These are phyloP conservation scores for Spea hammondii DNA, from an alignment of 2,797 vertebrate genomes.

Conservation along the genomic window DNA sequence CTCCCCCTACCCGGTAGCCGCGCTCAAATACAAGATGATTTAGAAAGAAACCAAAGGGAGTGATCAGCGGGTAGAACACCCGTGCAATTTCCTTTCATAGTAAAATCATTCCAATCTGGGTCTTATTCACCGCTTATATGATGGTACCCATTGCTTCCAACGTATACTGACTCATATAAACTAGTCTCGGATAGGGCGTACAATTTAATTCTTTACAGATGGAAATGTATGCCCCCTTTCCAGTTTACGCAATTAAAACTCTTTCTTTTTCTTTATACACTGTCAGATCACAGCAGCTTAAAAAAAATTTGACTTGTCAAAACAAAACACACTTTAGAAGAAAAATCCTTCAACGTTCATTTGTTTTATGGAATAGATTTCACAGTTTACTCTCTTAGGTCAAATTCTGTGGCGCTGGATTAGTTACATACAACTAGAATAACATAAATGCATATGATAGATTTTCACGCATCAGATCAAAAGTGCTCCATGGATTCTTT, in stretches of 20 bases:
- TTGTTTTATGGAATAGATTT: background rate
- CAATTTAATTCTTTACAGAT: slow-evolving; percentile 49
- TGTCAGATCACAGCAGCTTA: slow-evolving; percentile 18
- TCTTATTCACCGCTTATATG: slow-evolving; percentile 39
- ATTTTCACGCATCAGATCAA: too few relatives aligned
- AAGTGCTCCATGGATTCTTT: too few relatives aligned
- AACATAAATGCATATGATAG: too few relatives aligned
- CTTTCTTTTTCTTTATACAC: slow-evolving; percentile 18
- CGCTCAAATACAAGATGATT: slow-evolving; percentile 27
- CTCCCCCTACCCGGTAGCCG: slow-evolving; percentile 18
- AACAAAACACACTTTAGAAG: slow-evolving; percentile 25
- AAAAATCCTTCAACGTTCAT: background rate
- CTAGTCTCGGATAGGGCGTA: slow-evolving; percentile 15
- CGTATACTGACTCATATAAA: slow-evolving; percentile 34
- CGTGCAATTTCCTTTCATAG: slow-evolving; percentile 10
- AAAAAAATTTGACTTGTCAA: slow-evolving; percentile 1
- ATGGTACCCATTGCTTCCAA: slow-evolving; percentile 16
- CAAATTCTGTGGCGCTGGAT: background rate
- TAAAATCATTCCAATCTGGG: slow-evolving; percentile 24
- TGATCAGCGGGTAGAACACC: slow-evolving; percentile 22
- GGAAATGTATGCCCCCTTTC: slow-evolving; percentile 3
- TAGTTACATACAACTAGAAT: background rate
- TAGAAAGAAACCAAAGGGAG: slow-evolving; percentile 32
- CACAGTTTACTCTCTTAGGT: background rate
- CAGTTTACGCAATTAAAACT: slow-evolving; percentile 29